Evolutionary conservation across 2,797 vertebrate genomes (phyloP).

Genomic region (Triplophysa yarkandensis): DNA sequence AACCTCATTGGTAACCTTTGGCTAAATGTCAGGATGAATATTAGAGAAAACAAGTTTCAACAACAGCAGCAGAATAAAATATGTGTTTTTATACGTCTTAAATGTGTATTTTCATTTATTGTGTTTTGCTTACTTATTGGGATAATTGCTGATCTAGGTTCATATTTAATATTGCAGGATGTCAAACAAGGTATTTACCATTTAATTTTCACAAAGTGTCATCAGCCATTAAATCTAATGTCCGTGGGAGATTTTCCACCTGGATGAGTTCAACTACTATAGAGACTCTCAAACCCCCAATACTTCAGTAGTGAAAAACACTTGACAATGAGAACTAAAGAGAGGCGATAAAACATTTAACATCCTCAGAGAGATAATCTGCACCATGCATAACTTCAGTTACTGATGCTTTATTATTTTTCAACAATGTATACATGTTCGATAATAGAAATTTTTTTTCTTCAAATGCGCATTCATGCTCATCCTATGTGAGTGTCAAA

Average conservation of each 20-base stretch:
- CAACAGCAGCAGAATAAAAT: too few relatives aligned
- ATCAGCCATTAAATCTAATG: slow-evolving; percentile 3
- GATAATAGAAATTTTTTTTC: too few relatives aligned
- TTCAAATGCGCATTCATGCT: too few relatives aligned
- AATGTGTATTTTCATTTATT: too few relatives aligned
- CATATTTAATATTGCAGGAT: too few relatives aligned
- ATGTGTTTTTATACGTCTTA: too few relatives aligned
- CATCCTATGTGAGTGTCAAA: neutral
- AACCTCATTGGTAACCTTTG: slow-evolving; percentile 36
- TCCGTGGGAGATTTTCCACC: neutral
- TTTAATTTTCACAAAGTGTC: neutral
- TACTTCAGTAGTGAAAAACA: neutral
- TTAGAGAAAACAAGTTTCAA: neutral
- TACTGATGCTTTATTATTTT: too few relatives aligned
- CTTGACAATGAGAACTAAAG: neutral
- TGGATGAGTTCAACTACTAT: neutral
- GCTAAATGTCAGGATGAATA: neutral
- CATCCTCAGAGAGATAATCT: neutral
- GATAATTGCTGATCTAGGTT: too few relatives aligned
- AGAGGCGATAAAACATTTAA: neutral
- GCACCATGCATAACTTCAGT: neutral
- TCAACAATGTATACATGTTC: too few relatives aligned
- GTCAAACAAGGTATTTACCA: too few relatives aligned
- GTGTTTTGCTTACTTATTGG: too few relatives aligned
- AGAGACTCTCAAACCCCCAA: neutral